phyloP scores from a whole-genome alignment of 1,140 invertebrate species.

The Asobara japonica region DNA sequence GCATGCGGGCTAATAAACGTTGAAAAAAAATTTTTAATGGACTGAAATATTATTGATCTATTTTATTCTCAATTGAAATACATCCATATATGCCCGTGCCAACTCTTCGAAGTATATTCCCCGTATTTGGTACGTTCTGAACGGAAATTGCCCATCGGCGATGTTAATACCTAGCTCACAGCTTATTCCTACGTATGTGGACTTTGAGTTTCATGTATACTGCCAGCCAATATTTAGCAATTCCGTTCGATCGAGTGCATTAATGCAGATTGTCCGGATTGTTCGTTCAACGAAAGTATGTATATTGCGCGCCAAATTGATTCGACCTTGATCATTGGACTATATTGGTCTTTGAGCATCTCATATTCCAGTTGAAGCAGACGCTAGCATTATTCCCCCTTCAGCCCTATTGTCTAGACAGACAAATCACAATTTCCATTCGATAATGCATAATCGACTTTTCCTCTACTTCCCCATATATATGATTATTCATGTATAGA shows the following conservation, averaged over 20 bases:
- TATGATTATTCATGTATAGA: background rate
- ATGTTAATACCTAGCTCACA: conserved; percentile 42
- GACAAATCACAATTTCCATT: background rate
- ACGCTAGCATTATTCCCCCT: background rate
- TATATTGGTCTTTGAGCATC: conserved; percentile 19
- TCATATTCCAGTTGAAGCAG: conserved; percentile 19
- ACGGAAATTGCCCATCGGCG: conserved; percentile 46
- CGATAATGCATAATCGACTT: background rate
- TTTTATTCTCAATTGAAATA: background rate
- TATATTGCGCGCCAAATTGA: conserved; percentile 16
- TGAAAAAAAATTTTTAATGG: too few relatives aligned
- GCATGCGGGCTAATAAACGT: too few relatives aligned
- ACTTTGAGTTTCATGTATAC: conserved; percentile 29
- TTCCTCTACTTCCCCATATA: background rate
- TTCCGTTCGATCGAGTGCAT: conserved; percentile 43
- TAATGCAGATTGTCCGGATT: conserved; percentile 45
- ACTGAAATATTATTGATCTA: too few relatives aligned
- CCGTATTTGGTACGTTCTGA: conserved; percentile 21
- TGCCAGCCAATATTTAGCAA: conserved; percentile 44
- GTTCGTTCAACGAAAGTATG: conserved; percentile 17
- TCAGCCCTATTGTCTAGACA: background rate
- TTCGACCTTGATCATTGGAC: conserved; percentile 28
- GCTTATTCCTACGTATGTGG: conserved; percentile 16
- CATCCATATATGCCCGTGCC: background rate
- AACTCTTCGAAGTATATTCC: background rate